Conservation (phyloP, 1,140 invertebrate genomes). For the Heliothis virescens region DNA sequence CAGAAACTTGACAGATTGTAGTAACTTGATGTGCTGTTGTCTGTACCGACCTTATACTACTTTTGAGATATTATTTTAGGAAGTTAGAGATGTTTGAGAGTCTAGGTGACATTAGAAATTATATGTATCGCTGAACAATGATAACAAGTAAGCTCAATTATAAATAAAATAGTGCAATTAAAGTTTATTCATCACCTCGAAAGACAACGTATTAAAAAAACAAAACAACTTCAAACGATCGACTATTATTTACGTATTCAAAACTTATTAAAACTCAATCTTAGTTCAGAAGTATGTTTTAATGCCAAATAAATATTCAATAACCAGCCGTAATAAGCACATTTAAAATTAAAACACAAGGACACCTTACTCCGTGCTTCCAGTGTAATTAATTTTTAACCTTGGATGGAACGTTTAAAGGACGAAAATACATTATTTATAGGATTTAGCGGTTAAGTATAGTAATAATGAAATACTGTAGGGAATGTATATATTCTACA, state of each 20-base stretch:
- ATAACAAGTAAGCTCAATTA: no score
- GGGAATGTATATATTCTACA: not conserved
- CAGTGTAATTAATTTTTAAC: not conserved
- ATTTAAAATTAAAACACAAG: conserved; percentile 19
- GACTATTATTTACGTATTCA: not conserved
- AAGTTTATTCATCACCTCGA: no score
- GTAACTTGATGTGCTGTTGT: no score
- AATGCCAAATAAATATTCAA: not conserved
- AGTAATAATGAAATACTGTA: not conserved
- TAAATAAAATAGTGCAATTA: no score
- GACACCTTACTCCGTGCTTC: not conserved
- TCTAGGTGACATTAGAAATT: not conserved
- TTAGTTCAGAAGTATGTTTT: not conserved
- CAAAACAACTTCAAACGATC: no score
- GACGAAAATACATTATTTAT: not conserved
- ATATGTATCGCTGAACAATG: not conserved
- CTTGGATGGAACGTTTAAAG: not conserved
- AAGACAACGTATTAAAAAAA: no score
- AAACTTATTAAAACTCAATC: conserved; percentile 2
- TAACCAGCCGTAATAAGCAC: not conserved
- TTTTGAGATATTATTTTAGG: conserved; percentile 23
- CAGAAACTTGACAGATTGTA: no score
- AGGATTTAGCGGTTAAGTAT: not conserved
- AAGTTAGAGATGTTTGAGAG: not conserved
- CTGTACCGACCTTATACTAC: not conserved